phyloP scores from a whole-genome alignment of 2,888 invertebrate species.

The Drosophila incognita region DNA sequence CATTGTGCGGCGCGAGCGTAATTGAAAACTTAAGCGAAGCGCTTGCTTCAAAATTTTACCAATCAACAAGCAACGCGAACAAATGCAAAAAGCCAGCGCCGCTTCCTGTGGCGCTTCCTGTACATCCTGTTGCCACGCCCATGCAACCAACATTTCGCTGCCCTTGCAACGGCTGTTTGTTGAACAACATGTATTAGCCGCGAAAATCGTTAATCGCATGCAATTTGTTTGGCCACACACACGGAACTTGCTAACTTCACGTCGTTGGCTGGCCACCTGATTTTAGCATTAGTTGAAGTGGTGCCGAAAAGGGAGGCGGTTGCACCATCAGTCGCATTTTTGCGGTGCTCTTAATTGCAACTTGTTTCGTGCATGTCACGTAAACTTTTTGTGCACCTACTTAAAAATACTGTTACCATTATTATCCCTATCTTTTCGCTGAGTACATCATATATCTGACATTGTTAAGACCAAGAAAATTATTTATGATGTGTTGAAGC shows the following conservation, averaged over 20 bases:
- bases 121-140: constrained; percentile 57
- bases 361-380: constrained; percentile 74
- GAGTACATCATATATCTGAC: constrained; percentile 14
- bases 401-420: constrained; percentile 9
- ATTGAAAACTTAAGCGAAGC: constrained; percentile 73
- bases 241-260: constrained; percentile 75
- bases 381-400: constrained; percentile 49
- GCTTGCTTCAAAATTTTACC: constrained; percentile 59
- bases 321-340: constrained; percentile 30
- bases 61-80: constrained; percentile 55
- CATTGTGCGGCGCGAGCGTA: constrained; percentile 64
- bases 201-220: constrained; percentile 79
- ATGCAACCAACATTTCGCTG: constrained; percentile 7
- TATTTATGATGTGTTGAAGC: neutral
- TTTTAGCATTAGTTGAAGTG: neutral
- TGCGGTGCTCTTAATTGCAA: constrained; percentile 67
- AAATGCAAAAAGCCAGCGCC: constrained; percentile 38
- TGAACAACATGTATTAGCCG: constrained; percentile 77
- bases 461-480: neutral
- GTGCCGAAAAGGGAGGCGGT: constrained; percentile 2
- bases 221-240: constrained; percentile 66
- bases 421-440: neutral
- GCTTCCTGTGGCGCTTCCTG: constrained; percentile 53
- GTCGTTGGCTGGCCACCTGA: constrained; percentile 47
- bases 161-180: constrained; percentile 56